Percentiles rank a stretch among this genome's conserved stretches.
These are phyloP conservation scores for Heterodera schachtii DNA, from an alignment of 1,140 invertebrate species.

Conservation along the genomic window DNA sequence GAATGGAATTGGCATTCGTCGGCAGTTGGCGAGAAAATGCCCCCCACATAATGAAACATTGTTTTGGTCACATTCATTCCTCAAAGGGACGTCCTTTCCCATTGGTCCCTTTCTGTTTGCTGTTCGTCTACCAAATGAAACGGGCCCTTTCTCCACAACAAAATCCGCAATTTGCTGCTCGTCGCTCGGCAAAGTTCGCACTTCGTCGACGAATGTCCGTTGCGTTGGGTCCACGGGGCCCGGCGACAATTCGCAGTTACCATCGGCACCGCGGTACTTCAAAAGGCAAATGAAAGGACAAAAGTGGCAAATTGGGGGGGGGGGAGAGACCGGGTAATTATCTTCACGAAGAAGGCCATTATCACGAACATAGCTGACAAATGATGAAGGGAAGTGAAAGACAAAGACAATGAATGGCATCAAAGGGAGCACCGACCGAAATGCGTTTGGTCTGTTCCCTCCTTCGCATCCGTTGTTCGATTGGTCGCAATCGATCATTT, in stretches of 20 bases:
- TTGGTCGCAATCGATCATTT: slow-evolving; percentile 47
- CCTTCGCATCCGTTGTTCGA: slow-evolving; percentile 39
- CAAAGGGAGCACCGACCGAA: slow-evolving; percentile 25
- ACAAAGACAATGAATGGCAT: slow-evolving; percentile 4
- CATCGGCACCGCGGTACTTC: slow-evolving; percentile 20
- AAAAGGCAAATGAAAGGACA: neutral
- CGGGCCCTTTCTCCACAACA: slow-evolving; percentile 41
- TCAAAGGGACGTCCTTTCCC: neutral
- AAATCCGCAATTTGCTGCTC: slow-evolving; percentile 46
- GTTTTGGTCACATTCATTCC: slow-evolving; percentile 45
- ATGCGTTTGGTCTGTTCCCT: slow-evolving; percentile 40
- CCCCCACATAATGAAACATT: slow-evolving; percentile 41
- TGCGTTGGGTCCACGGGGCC: slow-evolving; percentile 20
- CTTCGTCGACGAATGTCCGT: slow-evolving; percentile 40
- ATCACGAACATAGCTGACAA: slow-evolving; percentile 40
- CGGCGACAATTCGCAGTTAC: slow-evolving; percentile 23
- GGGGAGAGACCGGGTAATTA: slow-evolving; percentile 19
- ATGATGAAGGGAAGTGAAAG: neutral
- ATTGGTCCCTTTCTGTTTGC: neutral
- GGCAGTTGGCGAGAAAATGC: slow-evolving; percentile 37
- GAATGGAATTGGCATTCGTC: slow-evolving; percentile 41
- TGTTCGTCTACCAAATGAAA: slow-evolving; percentile 35
- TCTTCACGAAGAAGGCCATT: slow-evolving; percentile 39
- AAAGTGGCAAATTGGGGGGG: neutral
- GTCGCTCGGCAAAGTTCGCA: slow-evolving; percentile 25